Conservation (phyloP, 2,888 invertebrate species). For the Trypoxylon attenuatum region DNA sequence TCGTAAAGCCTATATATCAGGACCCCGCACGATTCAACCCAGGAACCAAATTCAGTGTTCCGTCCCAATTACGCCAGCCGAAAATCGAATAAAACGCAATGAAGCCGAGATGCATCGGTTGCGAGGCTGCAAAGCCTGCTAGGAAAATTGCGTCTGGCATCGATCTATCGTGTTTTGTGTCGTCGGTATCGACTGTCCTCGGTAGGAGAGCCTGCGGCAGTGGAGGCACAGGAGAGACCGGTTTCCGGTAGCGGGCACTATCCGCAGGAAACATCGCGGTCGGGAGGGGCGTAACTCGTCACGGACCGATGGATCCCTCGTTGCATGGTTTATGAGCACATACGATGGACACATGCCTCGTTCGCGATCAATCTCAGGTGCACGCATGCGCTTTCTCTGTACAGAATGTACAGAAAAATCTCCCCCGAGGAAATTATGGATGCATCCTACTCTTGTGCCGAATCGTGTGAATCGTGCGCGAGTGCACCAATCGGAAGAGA, state of each 20-base stretch:
- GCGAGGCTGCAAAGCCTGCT: conserved; percentile 6
- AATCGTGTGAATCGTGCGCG: too few species aligned
- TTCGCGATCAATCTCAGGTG: conserved; percentile 48
- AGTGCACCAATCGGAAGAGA: too few species aligned
- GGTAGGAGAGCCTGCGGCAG: neutral
- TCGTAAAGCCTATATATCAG: too few species aligned
- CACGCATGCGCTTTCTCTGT: conserved; percentile 52
- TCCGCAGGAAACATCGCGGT: conserved; percentile 59
- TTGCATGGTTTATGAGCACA: conserved; percentile 54
- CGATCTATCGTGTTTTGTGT: conserved; percentile 43
- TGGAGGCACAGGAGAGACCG: conserved; percentile 18
- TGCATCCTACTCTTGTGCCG: too few species aligned
- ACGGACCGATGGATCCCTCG: conserved; percentile 55
- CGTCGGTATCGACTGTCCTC: neutral
- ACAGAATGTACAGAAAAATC: too few species aligned
- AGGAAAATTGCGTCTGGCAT: conserved; percentile 40
- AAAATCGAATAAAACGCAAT: conserved; percentile 27
- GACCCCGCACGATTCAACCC: too few species aligned
- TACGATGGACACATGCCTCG: conserved; percentile 43
- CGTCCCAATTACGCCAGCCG: too few species aligned
- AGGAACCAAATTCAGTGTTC: too few species aligned
- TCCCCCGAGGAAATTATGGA: too few species aligned
- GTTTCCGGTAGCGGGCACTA: conserved; percentile 48
- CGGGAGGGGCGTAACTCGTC: conserved; percentile 53
- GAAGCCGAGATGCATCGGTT: conserved; percentile 8